These are phyloP conservation scores for Hyles vespertilio DNA, from an alignment of 1,140 invertebrate genomes.

Conservation along the genomic window DNA sequence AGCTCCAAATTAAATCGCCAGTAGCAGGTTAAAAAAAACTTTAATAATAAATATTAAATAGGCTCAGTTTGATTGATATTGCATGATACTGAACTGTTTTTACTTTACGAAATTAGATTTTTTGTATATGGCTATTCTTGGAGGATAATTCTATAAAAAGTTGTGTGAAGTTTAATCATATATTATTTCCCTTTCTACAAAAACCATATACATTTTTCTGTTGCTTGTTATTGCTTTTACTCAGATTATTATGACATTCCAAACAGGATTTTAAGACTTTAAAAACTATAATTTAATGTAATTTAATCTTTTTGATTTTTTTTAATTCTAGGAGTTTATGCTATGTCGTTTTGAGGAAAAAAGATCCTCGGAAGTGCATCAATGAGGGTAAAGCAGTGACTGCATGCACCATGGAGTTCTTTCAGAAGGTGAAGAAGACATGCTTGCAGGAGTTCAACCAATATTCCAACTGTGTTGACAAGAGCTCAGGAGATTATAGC, in stretches of 20 bases:
- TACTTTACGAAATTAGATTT: no score
- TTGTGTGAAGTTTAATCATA: no score
- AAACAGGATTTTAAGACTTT: no score
- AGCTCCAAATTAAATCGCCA: no score
- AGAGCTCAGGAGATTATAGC: constrained; percentile 81
- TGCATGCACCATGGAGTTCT: constrained; percentile 92
- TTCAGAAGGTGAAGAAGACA: constrained; percentile 89
- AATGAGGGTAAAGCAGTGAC: constrained; percentile 95
- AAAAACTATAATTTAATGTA: background rate
- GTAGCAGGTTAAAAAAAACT: no score
- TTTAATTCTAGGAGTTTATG: constrained; percentile 92
- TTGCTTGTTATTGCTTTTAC: background rate
- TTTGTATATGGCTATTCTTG: no score
- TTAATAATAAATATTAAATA: no score
- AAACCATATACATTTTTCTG: background rate
- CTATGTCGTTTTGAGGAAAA: constrained; percentile 88
- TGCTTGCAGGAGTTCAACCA: constrained; percentile 91
- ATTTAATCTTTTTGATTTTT: background rate
- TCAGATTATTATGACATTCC: no score
- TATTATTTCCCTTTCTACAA: no score
- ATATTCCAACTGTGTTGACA: constrained; percentile 92
- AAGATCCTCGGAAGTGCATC: constrained; percentile 92
- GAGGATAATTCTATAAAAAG: no score
- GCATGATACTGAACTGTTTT: no score
- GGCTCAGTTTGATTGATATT: no score